Conservation (phyloP, 1,140 invertebrate genomes). For the Venturia canescens region DNA sequence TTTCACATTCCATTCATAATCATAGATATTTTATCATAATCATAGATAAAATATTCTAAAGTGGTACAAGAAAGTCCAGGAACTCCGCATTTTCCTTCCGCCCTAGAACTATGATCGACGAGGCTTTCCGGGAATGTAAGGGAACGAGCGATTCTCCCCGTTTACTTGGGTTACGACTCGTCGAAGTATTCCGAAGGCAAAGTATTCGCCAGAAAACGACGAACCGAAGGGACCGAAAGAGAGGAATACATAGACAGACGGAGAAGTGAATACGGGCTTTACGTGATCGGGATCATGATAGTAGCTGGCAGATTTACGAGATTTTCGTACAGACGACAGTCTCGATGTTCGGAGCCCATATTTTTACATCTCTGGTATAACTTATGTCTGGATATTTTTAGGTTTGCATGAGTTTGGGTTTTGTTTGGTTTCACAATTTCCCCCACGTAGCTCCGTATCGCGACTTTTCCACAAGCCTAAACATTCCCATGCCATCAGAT, state of each 20-base stretch:
- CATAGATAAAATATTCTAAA: neutral
- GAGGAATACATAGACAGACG: too few relatives aligned
- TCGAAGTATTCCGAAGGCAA: slow-evolving; percentile 56
- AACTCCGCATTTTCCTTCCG: neutral
- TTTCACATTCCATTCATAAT: neutral
- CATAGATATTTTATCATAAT: too few relatives aligned
- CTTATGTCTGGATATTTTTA: too few relatives aligned
- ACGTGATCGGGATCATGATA: slow-evolving; percentile 59
- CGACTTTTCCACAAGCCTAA: neutral
- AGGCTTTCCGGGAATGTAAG: neutral
- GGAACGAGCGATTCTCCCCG: neutral
- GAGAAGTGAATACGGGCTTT: neutral
- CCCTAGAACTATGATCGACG: neutral
- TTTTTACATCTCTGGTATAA: too few relatives aligned
- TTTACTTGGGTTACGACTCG: neutral
- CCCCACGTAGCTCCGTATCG: too few relatives aligned
- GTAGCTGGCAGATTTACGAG: slow-evolving; percentile 55
- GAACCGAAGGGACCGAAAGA: neutral
- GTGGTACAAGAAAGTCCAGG: neutral
- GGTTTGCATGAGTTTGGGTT: too few relatives aligned
- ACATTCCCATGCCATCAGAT: too few relatives aligned
- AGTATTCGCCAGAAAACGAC: slow-evolving; percentile 48
- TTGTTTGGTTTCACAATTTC: too few relatives aligned
- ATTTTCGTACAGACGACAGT: neutral
- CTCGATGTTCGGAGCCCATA: neutral